Conservation (phyloP, 2,888 invertebrate genomes). For the Hesperia comma region DNA sequence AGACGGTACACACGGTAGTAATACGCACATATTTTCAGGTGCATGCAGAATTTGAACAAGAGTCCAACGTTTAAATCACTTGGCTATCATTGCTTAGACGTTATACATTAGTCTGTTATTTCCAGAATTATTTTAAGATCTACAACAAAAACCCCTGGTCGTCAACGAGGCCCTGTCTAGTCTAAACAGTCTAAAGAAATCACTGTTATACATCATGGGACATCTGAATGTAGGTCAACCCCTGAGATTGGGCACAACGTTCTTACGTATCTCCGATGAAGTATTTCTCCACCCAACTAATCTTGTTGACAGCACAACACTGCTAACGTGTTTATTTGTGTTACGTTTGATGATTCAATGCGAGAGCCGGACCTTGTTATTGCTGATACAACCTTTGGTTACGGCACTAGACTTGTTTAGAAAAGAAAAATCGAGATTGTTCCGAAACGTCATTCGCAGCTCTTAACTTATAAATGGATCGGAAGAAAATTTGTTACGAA, state of each 20-base stretch:
- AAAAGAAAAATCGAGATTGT: no score
- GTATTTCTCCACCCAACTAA: slow-evolving; percentile 23
- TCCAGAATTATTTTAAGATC: no score
- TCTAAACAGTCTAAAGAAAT: background rate
- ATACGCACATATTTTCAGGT: no score
- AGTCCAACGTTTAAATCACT: no score
- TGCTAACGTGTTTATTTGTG: slow-evolving; percentile 19
- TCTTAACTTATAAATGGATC: no score
- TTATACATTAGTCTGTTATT: no score
- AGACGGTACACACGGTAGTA: no score
- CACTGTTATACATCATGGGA: background rate
- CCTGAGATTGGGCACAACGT: slow-evolving; percentile 27
- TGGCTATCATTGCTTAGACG: no score
- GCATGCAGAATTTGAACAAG: no score
- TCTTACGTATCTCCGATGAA: slow-evolving; percentile 23
- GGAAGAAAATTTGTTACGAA: no score
- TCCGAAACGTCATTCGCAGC: no score
- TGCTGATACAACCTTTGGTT: background rate
- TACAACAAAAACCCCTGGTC: background rate
- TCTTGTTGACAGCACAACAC: slow-evolving; percentile 33
- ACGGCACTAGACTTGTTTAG: background rate
- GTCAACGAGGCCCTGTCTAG: background rate
- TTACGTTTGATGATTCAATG: slow-evolving; percentile 25
- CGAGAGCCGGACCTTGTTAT: slow-evolving; percentile 21
- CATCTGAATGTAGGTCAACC: slow-evolving; percentile 33